Conservation (phyloP, 2,113 vertebrate genomes). For the Perca flavescens region DNA sequence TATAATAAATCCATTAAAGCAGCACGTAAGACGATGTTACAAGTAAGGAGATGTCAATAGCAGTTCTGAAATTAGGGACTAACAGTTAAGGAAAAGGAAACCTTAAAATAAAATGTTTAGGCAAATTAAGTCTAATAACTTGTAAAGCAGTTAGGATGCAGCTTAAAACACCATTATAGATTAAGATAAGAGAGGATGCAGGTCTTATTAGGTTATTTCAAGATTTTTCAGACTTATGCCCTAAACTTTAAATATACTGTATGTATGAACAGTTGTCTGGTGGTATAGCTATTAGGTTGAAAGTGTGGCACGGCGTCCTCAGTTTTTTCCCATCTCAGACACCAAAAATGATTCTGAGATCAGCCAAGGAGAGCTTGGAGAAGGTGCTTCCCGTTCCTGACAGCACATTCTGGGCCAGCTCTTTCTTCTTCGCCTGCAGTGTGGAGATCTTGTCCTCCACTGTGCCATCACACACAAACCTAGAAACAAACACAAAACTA, state of each 20-base stretch:
- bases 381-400: conserved; percentile 87
- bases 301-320: background rate
- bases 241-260: background rate
- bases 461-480: conserved; percentile 94
- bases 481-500: conserved; percentile 60
- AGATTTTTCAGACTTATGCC: background rate
- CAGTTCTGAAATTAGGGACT: background rate
- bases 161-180: background rate
- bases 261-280: background rate
- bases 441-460: conserved; percentile 96
- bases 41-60: background rate
- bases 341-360: conserved; percentile 92
- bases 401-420: conserved; percentile 92
- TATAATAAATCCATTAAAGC: too few relatives aligned
- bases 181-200: background rate
- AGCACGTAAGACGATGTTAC: background rate
- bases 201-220: background rate
- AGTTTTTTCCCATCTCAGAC: conserved; percentile 65
- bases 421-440: conserved; percentile 93
- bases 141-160: background rate
- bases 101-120: background rate
- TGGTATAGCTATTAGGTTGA: background rate
- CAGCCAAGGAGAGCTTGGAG: conserved; percentile 92
- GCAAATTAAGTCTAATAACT: background rate
- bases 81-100: background rate